phyloP scores from a whole-genome alignment of 2,888 invertebrate genomes.

The Cheilosia grossa region DNA sequence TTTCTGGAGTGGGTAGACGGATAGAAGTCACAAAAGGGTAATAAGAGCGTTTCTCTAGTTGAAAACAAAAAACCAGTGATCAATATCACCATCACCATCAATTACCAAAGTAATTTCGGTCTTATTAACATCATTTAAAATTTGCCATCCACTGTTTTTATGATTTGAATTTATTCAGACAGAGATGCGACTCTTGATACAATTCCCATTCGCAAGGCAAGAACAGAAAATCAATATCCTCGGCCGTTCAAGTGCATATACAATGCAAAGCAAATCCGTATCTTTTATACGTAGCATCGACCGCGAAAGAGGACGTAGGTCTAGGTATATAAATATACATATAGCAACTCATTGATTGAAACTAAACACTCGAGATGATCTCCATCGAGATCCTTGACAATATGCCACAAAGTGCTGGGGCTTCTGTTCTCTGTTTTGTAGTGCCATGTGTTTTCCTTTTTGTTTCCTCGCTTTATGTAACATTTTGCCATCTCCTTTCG shows the following conservation, averaged over 20 bases:
- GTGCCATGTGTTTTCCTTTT: slow-evolving; percentile 1
- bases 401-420: slow-evolving; percentile 37
- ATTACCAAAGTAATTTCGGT: too few relatives aligned
- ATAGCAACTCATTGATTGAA: slow-evolving; percentile 59
- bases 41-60: too few relatives aligned
- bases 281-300: slow-evolving; percentile 21
- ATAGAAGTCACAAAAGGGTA: too few relatives aligned
- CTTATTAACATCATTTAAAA: too few relatives aligned
- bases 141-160: too few relatives aligned
- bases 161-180: too few relatives aligned
- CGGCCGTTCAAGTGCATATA: slow-evolving; percentile 24
- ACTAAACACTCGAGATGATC: slow-evolving; percentile 46
- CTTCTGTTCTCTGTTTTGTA: slow-evolving; percentile 32
- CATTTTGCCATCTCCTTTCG: slow-evolving; percentile 27
- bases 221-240: slow-evolving; percentile 11
- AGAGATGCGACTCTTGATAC: too few relatives aligned
- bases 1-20: too few relatives aligned
- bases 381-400: slow-evolving; percentile 52
- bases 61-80: too few relatives aligned
- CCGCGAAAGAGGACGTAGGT: slow-evolving; percentile 19
- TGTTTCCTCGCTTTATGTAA: background rate
- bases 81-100: too few relatives aligned
- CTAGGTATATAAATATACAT: background rate
- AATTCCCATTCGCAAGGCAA: background rate
- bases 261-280: slow-evolving; percentile 18